Evolutionary conservation across 2,888 invertebrate species (phyloP).

Genomic region (Nephrotoma appendiculata): DNA sequence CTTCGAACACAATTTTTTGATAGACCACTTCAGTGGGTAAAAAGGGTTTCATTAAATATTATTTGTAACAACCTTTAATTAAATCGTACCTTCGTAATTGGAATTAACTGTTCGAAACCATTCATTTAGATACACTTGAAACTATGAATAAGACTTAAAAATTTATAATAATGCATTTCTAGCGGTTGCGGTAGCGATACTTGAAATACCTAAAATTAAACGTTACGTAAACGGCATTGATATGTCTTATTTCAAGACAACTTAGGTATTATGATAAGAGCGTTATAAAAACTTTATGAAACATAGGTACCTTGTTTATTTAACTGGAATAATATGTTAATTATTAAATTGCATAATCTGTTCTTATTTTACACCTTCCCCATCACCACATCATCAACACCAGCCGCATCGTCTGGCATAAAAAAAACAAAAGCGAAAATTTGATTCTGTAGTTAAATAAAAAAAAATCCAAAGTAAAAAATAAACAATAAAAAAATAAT

Average conservation of each 20-base stretch:
- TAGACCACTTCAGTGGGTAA: not conserved
- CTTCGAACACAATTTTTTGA: not conserved
- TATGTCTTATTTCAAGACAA: not conserved
- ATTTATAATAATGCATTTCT: not conserved
- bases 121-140: no score
- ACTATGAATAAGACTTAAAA: not conserved
- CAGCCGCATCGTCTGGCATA: not conserved
- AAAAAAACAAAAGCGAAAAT: not conserved
- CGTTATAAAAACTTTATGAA: not conserved
- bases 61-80: no score
- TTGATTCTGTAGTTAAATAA: not conserved
- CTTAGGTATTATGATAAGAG: not conserved
- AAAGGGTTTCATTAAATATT: not conserved
- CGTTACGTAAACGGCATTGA: not conserved
- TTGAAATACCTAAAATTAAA: not conserved
- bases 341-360: not conserved
- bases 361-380: not conserved
- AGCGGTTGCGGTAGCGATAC: not conserved
- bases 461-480: not conserved
- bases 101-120: no score
- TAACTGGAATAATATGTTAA: not conserved
- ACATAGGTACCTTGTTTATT: not conserved
- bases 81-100: no score
- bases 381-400: not conserved
- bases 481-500: not conserved